Conservation (phyloP, 2,888 invertebrate genomes). For the Cartodere bifasciata region DNA sequence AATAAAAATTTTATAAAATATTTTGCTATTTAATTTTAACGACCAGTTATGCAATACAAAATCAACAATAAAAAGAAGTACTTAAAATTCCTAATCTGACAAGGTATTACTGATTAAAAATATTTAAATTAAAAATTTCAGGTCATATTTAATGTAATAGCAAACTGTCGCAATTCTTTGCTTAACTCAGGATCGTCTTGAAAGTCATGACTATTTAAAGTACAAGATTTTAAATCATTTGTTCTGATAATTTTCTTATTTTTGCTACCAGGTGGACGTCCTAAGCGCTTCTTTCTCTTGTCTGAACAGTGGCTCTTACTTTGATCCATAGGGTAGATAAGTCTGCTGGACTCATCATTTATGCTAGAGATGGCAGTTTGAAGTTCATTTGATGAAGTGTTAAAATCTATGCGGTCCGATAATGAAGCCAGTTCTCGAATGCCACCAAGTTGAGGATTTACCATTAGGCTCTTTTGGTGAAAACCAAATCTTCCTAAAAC, state of each 20-base stretch:
- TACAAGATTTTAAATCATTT: constrained; percentile 8
- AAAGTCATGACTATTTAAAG: constrained; percentile 28
- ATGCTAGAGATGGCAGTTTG: constrained; percentile 24
- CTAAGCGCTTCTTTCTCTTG: constrained; percentile 18
- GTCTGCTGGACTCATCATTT: constrained; percentile 4
- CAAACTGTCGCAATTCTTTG: constrained; percentile 31
- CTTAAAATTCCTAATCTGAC: too few species aligned
- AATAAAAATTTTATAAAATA: too few species aligned
- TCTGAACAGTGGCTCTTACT: not conserved
- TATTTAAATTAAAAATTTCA: too few species aligned
- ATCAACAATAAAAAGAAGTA: too few species aligned
- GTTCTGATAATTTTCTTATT: constrained; percentile 16
- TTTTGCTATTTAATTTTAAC: too few species aligned
- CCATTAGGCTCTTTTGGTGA: constrained; percentile 31
- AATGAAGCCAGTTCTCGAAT: constrained; percentile 22
- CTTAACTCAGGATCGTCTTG: constrained; percentile 33
- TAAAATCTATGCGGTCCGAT: constrained; percentile 15
- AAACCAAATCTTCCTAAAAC: constrained; percentile 33
- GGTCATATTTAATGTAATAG: constrained; percentile 14
- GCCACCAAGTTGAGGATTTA: constrained; percentile 34
- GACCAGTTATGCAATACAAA: too few species aligned
- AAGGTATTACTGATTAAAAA: too few species aligned
- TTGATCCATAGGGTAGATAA: not conserved
- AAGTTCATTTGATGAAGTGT: constrained; percentile 18
- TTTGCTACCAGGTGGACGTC: constrained; percentile 23